Conservation (phyloP, 2,797 vertebrate genomes). For the Atherinosoma microstoma region DNA sequence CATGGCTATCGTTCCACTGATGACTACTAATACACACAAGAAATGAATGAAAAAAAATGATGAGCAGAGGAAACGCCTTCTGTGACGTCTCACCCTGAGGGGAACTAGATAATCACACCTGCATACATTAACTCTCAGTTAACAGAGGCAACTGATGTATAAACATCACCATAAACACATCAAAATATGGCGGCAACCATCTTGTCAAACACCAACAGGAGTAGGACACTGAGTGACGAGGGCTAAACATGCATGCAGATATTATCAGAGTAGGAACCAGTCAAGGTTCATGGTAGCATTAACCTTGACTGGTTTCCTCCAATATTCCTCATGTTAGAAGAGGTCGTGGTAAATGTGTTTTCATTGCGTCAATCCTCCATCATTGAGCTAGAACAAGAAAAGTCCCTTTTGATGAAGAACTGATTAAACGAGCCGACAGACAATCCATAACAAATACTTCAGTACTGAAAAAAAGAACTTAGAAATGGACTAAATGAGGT, state of each 20-base stretch:
- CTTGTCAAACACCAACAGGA: slow-evolving; percentile 59
- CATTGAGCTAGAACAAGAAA: slow-evolving; percentile 32
- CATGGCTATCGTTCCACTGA: slow-evolving; percentile 46
- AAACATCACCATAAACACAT: slow-evolving; percentile 8
- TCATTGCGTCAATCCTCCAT: slow-evolving; percentile 20
- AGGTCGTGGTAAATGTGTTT: slow-evolving; percentile 21
- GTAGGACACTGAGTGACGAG: slow-evolving; percentile 36
- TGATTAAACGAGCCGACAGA: slow-evolving; percentile 38
- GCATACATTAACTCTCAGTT: slow-evolving; percentile 15
- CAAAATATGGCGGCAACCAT: slow-evolving; percentile 13
- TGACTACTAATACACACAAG: slow-evolving; percentile 29
- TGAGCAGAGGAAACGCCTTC: slow-evolving; percentile 9
- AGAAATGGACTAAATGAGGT: slow-evolving; percentile 42
- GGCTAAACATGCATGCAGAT: slow-evolving; percentile 54
- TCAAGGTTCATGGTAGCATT: slow-evolving; percentile 27
- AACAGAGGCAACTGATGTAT: slow-evolving; percentile 4
- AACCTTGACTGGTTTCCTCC: slow-evolving; percentile 37
- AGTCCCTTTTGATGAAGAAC: slow-evolving; percentile 38
- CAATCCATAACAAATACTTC: slow-evolving; percentile 31
- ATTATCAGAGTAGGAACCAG: slow-evolving; percentile 44
- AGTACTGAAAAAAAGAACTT: slow-evolving; percentile 31
- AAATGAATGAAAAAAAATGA: slow-evolving; percentile 28
- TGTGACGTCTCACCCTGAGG: slow-evolving; percentile 21
- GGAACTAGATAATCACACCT: slow-evolving; percentile 6
- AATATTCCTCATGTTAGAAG: slow-evolving; percentile 22